phyloP scores from a whole-genome alignment of 2,888 invertebrate species.

The Oxycera nigricornis region DNA sequence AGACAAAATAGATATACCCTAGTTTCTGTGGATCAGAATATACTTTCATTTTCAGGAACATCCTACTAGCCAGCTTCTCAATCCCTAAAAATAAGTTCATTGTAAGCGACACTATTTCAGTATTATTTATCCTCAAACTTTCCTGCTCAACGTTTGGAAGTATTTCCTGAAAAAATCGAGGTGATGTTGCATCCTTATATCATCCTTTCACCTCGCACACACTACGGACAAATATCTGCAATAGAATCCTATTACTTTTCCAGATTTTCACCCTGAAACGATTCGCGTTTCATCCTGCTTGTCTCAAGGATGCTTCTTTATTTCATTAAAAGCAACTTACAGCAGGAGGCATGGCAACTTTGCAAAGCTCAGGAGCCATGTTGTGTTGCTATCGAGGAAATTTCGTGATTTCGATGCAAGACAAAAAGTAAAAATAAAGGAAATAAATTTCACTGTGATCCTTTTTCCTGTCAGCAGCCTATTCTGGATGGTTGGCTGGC shows the following conservation, averaged over 20 bases:
- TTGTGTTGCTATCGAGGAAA: neutral
- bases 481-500: neutral
- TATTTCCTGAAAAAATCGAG: neutral
- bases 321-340: conserved; percentile 34
- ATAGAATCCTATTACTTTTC: conserved; percentile 3
- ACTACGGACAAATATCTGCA: conserved; percentile 13
- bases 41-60: too few species aligned
- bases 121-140: neutral
- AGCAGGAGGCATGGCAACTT: conserved; percentile 8
- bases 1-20: too few species aligned
- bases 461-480: conserved; percentile 24
- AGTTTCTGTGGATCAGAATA: too few species aligned
- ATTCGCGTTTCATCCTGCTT: neutral
- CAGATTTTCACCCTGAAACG: neutral
- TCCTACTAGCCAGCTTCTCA: too few species aligned
- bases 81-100: too few species aligned
- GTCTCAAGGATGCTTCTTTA: neutral
- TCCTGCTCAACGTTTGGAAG: neutral
- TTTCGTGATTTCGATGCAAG: conserved; percentile 7
- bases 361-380: neutral
- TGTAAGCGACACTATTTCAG: neutral
- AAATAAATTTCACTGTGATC: conserved; percentile 16
- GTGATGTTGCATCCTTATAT: conserved; percentile 6
- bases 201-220: neutral
- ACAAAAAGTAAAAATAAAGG: conserved; percentile 6